Base-by-base conservation (phyloP, 2,113 vertebrate species). In the Hippocampus comes region DNA sequence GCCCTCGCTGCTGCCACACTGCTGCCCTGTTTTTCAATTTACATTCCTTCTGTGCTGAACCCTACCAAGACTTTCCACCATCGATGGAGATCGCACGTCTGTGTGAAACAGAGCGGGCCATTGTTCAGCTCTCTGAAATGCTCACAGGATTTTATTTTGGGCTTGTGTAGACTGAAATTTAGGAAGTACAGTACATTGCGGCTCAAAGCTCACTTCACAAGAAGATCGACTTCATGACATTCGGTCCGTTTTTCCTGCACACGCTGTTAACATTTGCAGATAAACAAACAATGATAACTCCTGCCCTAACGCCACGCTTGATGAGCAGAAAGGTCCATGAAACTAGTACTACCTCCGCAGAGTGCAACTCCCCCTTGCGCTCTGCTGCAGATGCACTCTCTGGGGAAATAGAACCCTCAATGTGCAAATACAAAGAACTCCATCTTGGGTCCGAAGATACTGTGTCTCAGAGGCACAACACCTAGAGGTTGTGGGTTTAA, bases 41-140 rank as follows among this genome's bases (percentile, higher is more conserved):
- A 41, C 51, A 23, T 23, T 83, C 70, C 73, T 84, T 84, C 76
- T 86, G 78, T 38, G 76, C 34, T 53, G 42, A 78, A 73, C 30
- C 8, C 3, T 49, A 81, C 68, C 72, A 61, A 78, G 18, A 71
- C 75, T 70, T 76, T 74, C 68, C 53, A 65, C 11, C 55, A 84
- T 68, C 72, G 78, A 76, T 81, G 78, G 55, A 38, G 59, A 59
- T 86, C 61, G 64, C 5, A 41, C 14, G 20, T 59, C 41, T 69
- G 48, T 59, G 49, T 66, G 61, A 73, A 79, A 86, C 65, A 80
- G 27, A 81, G 76, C 21, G 78, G 51, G 68, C 83, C 59, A 68
- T 82, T 85, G 77, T 84, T 81, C 68, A 30, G 15, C 30, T 53
- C 42, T 71, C 60, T 60, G 48, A 53, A 67, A 76, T 5, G 3